Percentiles rank a stretch among this genome's conserved stretches.
Conservation (phyloP, 2,113 vertebrate species). For the Bufo bufo region DNA sequence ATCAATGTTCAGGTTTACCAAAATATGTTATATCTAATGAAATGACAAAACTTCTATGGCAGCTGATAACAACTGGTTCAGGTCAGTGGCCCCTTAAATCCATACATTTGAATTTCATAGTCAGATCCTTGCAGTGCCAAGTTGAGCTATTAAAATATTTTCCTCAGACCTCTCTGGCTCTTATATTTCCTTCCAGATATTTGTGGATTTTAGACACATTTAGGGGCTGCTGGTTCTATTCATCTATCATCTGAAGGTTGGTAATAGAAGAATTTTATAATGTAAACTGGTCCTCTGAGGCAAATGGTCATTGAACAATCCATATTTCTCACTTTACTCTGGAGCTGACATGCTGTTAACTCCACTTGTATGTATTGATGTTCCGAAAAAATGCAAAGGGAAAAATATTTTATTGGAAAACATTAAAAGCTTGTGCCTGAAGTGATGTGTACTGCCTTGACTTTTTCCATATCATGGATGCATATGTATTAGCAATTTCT, state of each 20-base stretch:
- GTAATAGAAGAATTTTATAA: constrained; percentile 14
- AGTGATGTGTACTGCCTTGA: background rate
- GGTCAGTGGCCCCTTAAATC: background rate
- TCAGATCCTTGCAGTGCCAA: background rate
- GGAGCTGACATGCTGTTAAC: constrained; percentile 3
- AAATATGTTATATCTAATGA: too few species aligned
- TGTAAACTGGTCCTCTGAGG: background rate
- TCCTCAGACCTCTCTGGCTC: background rate
- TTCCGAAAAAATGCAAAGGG: constrained; percentile 35
- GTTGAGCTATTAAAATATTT: background rate
- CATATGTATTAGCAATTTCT: background rate
- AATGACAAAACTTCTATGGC: too few species aligned
- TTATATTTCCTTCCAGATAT: constrained; percentile 14
- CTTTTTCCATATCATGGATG: background rate
- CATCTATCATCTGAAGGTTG: background rate
- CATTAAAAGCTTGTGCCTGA: background rate
- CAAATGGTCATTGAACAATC: constrained; percentile 2
- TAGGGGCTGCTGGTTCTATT: background rate
- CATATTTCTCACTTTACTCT: constrained; percentile 10
- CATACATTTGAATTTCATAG: background rate
- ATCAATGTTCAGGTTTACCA: too few species aligned
- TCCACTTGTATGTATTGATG: constrained; percentile 10
- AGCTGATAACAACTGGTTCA: background rate
- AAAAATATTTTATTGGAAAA: background rate
- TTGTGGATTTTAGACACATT: constrained; percentile 2